A percentile compares a stretch with the other conserved stretches of the same genome.
Evolutionary conservation across 2,888 invertebrate species (phyloP).

Genomic region (Trissoscelio sp.): DNA sequence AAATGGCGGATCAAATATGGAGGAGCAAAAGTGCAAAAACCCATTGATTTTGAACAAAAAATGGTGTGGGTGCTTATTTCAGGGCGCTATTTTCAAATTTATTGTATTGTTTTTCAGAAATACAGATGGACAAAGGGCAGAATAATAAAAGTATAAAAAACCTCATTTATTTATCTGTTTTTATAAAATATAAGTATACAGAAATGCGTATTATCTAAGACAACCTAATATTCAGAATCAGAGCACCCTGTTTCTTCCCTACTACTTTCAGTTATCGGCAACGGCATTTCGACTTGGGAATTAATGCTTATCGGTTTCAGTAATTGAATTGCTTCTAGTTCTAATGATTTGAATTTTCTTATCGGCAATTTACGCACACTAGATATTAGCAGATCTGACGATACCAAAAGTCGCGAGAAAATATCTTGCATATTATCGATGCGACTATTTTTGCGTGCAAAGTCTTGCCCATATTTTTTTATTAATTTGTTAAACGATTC

Average conservation of each 20-base stretch:
- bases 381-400: conserved; percentile 1
- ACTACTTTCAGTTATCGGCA: conserved; percentile 13
- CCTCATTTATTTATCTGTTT: conserved; percentile 14
- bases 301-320: conserved; percentile 13
- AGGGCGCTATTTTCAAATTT: conserved; percentile 24
- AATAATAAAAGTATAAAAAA: conserved; percentile 27
- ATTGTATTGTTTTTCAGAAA: conserved; percentile 22
- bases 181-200: conserved; percentile 18
- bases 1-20: conserved; percentile 22
- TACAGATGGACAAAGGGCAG: conserved; percentile 20
- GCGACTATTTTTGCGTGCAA: conserved; percentile 3
- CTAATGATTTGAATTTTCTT: conserved; percentile 1
- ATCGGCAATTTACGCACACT: conserved; percentile 7
- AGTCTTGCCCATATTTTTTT: conserved; percentile 18
- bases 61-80: conserved; percentile 21
- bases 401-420: conserved; percentile 19
- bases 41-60: conserved; percentile 17
- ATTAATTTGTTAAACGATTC: not conserved
- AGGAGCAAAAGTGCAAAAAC: conserved; percentile 21
- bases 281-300: conserved; percentile 15
- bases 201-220: conserved; percentile 3
- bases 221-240: conserved; percentile 18
- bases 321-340: conserved; percentile 3
- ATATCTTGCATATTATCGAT: not conserved
- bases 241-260: conserved; percentile 9